These are phyloP conservation scores for Corydoras maculifer DNA, from an alignment of 2,113 vertebrate species.

Conservation along the genomic window DNA sequence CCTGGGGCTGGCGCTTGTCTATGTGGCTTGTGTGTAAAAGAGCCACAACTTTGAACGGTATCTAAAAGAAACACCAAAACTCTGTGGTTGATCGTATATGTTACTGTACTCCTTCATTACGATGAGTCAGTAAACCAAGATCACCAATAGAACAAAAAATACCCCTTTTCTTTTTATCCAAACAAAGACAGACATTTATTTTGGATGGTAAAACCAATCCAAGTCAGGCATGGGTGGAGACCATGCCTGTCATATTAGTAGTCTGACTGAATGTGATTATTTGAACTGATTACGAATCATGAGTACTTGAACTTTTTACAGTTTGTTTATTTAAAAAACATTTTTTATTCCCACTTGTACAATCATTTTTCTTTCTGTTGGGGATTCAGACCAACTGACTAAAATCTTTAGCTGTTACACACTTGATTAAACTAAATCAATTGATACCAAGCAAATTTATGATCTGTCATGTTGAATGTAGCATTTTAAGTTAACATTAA, in stretches of 20 bases:
- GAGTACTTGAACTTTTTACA: too few relatives aligned
- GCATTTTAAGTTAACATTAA: too few relatives aligned
- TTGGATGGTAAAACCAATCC: not conserved
- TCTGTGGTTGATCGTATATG: conserved; percentile 22
- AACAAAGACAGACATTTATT: too few relatives aligned
- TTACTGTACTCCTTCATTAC: conserved; percentile 39
- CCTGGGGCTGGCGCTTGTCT: conserved; percentile 1
- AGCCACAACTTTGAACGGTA: conserved; percentile 22
- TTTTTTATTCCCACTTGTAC: too few relatives aligned
- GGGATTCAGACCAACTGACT: too few relatives aligned
- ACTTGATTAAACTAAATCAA: too few relatives aligned
- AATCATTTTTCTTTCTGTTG: too few relatives aligned
- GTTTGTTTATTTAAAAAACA: too few relatives aligned
- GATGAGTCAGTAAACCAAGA: conserved; percentile 44
- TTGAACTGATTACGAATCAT: not conserved
- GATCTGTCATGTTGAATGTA: too few relatives aligned
- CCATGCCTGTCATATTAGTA: not conserved
- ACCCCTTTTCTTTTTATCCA: conserved; percentile 13
- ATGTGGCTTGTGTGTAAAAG: conserved; percentile 15
- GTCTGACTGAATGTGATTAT: not conserved
- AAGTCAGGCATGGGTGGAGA: conserved; percentile 3
- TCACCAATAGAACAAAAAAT: conserved; percentile 38
- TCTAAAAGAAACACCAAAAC: conserved; percentile 33
- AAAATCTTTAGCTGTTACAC: too few relatives aligned
- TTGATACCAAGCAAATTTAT: too few relatives aligned